These are phyloP conservation scores for Macrophya alboannulata DNA, from an alignment of 2,888 invertebrate genomes.

Conservation along the genomic window DNA sequence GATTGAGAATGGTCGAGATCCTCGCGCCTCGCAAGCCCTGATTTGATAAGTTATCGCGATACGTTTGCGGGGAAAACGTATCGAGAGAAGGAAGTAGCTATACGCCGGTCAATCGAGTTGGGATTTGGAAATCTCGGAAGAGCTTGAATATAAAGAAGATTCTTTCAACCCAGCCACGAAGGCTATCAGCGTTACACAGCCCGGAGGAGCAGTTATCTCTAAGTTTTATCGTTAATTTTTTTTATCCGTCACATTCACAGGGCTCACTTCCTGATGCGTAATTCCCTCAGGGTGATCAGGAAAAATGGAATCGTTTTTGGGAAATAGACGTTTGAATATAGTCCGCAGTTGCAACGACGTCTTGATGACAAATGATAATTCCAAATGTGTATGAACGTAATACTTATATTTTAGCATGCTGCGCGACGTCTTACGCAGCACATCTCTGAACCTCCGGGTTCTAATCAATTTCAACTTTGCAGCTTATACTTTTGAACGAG, in stretches of 20 bases:
- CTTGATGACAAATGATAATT: constrained; percentile 18
- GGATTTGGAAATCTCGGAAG: constrained; percentile 33
- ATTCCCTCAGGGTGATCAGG: constrained; percentile 32
- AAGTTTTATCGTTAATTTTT: constrained; percentile 51
- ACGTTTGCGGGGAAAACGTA: constrained; percentile 28
- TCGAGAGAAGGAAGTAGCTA: constrained; percentile 1
- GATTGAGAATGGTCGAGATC: constrained; percentile 2
- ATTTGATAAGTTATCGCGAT: constrained; percentile 38
- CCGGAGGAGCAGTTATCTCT: constrained; percentile 40
- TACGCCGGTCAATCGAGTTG: constrained; percentile 32
- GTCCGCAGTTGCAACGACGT: constrained; percentile 5
- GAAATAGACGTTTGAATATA: neutral
- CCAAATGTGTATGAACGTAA: neutral
- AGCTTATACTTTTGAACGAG: neutral
- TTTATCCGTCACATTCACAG: constrained; percentile 34
- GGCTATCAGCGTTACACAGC: constrained; percentile 43
- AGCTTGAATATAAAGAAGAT: constrained; percentile 47
- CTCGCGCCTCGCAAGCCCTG: neutral
- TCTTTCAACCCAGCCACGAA: constrained; percentile 45
- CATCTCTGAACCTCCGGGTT: neutral
- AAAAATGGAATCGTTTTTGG: constrained; percentile 39
- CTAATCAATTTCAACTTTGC: constrained; percentile 1
- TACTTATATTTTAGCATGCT: neutral
- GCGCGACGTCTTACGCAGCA: neutral
- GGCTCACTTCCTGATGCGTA: constrained; percentile 2